Percentiles rank a stretch among this genome's conserved stretches.
These are phyloP conservation scores for Machimus rusticus DNA, from an alignment of 2,888 invertebrate genomes.

Conservation along the genomic window DNA sequence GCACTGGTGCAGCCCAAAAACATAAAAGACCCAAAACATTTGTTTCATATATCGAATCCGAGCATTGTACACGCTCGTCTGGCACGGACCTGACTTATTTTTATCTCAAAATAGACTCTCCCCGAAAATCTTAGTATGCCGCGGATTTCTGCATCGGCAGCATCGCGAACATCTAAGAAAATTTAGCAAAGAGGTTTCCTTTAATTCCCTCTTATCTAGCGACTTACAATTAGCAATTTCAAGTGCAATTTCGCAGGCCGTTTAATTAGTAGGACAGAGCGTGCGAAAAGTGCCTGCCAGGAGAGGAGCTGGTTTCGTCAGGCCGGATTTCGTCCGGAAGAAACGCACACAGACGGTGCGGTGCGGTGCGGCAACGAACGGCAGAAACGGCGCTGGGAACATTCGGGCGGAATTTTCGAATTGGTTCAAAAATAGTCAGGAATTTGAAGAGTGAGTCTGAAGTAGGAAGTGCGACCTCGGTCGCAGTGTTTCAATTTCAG, in stretches of 20 bases:
- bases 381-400: background rate
- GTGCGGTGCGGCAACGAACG: background rate
- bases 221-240: background rate
- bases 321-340: background rate
- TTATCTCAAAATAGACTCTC: constrained; percentile 39
- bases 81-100: constrained; percentile 10
- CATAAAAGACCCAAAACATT: constrained; percentile 12
- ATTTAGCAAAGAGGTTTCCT: background rate
- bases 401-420: background rate
- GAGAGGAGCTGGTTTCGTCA: background rate
- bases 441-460: background rate
- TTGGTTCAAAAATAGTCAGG: constrained; percentile 33
- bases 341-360: background rate
- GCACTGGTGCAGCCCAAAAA: constrained; percentile 4
- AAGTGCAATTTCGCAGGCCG: background rate
- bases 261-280: background rate
- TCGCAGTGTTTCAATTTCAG: background rate
- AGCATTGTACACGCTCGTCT: background rate
- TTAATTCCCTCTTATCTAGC: background rate
- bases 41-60: constrained; percentile 1
- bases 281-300: background rate
- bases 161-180: background rate
- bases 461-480: constrained; percentile 22
- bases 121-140: constrained; percentile 40
- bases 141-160: constrained; percentile 38